These are phyloP conservation scores for Lindbergichthys nudifrons DNA, from an alignment of 2,797 vertebrate species.

Conservation along the genomic window DNA sequence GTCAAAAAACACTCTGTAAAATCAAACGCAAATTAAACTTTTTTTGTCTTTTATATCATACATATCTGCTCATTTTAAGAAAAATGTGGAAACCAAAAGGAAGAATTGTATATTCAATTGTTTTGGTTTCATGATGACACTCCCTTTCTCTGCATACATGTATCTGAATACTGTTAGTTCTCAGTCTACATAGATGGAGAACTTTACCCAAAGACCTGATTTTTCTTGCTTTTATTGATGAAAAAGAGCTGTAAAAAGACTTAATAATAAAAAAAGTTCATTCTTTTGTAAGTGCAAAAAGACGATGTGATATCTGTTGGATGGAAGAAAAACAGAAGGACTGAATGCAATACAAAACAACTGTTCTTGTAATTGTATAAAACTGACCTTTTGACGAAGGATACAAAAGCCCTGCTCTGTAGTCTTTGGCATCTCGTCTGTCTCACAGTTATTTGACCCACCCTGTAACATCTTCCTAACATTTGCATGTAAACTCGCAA, in stretches of 20 bases:
- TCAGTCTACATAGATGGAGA: not conserved
- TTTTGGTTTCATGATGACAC: not conserved
- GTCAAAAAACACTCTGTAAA: not conserved
- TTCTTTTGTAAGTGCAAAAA: not conserved
- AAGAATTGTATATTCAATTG: too few species aligned
- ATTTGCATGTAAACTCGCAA: not conserved
- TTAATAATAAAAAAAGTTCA: too few species aligned
- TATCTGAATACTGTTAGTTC: not conserved
- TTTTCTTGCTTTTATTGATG: not conserved
- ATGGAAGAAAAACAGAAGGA: not conserved
- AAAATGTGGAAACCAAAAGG: too few species aligned
- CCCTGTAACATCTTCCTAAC: not conserved
- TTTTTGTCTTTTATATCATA: too few species aligned
- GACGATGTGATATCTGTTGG: not conserved
- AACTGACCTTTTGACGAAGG: conserved; percentile 8
- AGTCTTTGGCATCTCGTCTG: not conserved
- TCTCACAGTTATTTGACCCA: not conserved
- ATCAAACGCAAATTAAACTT: too few species aligned
- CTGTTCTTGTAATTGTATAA: not conserved
- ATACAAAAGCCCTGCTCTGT: not conserved
- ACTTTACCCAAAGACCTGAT: not conserved
- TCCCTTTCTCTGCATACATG: not conserved
- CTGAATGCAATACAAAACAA: too few species aligned
- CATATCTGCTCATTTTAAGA: too few species aligned
- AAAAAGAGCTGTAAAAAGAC: not conserved